phyloP scores from a whole-genome alignment of 2,888 invertebrate species.

The Chymomyza amoena region DNA sequence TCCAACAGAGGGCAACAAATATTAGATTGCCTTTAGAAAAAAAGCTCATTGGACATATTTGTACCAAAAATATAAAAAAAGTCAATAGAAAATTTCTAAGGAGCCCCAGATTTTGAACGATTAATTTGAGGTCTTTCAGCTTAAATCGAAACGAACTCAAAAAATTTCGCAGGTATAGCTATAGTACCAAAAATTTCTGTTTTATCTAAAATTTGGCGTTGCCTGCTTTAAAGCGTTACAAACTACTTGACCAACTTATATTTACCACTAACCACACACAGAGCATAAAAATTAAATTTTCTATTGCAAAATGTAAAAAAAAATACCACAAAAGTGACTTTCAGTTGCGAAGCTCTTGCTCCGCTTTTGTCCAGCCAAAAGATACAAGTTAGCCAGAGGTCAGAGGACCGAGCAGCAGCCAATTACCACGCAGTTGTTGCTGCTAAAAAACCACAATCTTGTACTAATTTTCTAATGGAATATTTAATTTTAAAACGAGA shows the following conservation, averaged over 20 bases:
- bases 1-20: no score
- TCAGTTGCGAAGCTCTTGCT: not conserved
- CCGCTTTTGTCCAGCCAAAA: not conserved
- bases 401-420: slow-evolving; percentile 10
- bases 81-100: no score
- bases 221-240: not conserved
- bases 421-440: slow-evolving; percentile 35
- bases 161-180: no score
- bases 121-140: no score
- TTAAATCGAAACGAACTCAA: no score
- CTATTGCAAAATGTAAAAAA: not conserved
- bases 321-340: not conserved
- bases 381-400: slow-evolving; percentile 9
- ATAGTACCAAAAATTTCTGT: no score
- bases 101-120: no score
- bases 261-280: not conserved
- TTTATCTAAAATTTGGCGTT: not conserved
- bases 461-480: slow-evolving; percentile 76
- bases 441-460: slow-evolving; percentile 69
- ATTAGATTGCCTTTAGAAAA: no score
- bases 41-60: no score
- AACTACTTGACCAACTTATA: not conserved
- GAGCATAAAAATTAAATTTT: not conserved
- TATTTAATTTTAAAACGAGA: slow-evolving; percentile 73
- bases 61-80: no score